phyloP scores from a whole-genome alignment of 2,888 invertebrate species.

The Thecocarcelia acutangulata region DNA sequence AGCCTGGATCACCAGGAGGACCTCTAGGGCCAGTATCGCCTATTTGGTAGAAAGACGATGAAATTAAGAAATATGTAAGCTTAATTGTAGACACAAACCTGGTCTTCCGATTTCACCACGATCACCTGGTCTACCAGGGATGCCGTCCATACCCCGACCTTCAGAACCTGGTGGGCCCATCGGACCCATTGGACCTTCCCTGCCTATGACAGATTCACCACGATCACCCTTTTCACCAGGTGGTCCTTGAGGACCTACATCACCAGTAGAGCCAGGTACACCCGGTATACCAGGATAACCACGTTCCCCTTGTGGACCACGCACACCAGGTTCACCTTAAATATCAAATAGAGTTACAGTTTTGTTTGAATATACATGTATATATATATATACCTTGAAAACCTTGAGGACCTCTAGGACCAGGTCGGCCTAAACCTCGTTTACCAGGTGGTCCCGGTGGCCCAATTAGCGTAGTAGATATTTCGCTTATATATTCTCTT shows the following conservation, averaged over 20 bases:
- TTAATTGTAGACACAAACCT: slow-evolving; percentile 82
- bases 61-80: background rate
- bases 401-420: slow-evolving; percentile 83
- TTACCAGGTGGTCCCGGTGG: slow-evolving; percentile 86
- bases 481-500: slow-evolving; percentile 89
- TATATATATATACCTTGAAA: slow-evolving; percentile 83
- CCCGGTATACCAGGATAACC: slow-evolving; percentile 89
- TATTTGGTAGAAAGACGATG: slow-evolving; percentile 66
- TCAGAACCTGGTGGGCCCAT: slow-evolving; percentile 89
- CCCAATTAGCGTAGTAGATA: slow-evolving; percentile 84
- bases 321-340: slow-evolving; percentile 83
- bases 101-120: slow-evolving; percentile 88
- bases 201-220: slow-evolving; percentile 87
- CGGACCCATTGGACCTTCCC: slow-evolving; percentile 84
- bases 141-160: slow-evolving; percentile 85
- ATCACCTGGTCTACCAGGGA: slow-evolving; percentile 88
- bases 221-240: slow-evolving; percentile 88
- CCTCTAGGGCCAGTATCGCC: slow-evolving; percentile 87
- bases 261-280: slow-evolving; percentile 84
- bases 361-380: no score
- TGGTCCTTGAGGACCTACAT: slow-evolving; percentile 83
- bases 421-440: slow-evolving; percentile 86
- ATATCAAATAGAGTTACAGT: no score
- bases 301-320: slow-evolving; percentile 85
- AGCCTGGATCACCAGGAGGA: slow-evolving; percentile 82